Conservation (phyloP, 1,140 invertebrate genomes). For the Aphelenchoides fujianensis region DNA sequence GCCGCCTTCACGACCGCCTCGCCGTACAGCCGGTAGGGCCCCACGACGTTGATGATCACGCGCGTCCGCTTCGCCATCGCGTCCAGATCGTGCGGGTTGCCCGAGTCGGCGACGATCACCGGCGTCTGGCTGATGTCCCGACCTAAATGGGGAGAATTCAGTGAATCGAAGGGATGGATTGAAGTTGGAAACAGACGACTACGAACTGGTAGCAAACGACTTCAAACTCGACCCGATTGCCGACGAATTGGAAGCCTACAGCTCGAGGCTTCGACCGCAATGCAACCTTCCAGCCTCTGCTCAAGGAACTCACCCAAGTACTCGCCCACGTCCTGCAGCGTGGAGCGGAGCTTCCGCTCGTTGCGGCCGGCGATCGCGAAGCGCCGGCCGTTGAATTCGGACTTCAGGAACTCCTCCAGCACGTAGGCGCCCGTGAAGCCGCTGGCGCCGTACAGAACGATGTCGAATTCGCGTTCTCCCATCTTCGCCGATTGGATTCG, state of each 20-base stretch:
- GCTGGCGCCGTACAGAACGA: slow-evolving; percentile 77
- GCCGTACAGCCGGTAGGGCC: slow-evolving; percentile 76
- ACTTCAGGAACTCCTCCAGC: slow-evolving; percentile 69
- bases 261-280: background rate
- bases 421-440: slow-evolving; percentile 80
- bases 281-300: too few species aligned
- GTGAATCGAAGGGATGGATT: background rate
- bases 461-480: slow-evolving; percentile 63
- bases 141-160: slow-evolving; percentile 21
- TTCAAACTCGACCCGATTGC: slow-evolving; percentile 1
- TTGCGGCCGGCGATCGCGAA: slow-evolving; percentile 43
- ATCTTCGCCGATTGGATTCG: too few species aligned
- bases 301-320: slow-evolving; percentile 24
- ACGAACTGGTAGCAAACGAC: background rate
- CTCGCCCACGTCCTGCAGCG: slow-evolving; percentile 29
- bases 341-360: slow-evolving; percentile 34
- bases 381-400: slow-evolving; percentile 47
- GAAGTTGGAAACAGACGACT: background rate
- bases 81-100: slow-evolving; percentile 31
- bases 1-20: slow-evolving; percentile 87
- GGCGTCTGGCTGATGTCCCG: slow-evolving; percentile 42
- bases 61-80: slow-evolving; percentile 50
- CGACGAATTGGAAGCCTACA: background rate
- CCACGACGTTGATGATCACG: slow-evolving; percentile 54
- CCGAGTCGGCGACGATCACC: slow-evolving; percentile 49